Percentiles rank a stretch among this genome's conserved stretches.
Evolutionary conservation across 2,797 vertebrate genomes (phyloP).

Genomic region (Chromis chromis): DNA sequence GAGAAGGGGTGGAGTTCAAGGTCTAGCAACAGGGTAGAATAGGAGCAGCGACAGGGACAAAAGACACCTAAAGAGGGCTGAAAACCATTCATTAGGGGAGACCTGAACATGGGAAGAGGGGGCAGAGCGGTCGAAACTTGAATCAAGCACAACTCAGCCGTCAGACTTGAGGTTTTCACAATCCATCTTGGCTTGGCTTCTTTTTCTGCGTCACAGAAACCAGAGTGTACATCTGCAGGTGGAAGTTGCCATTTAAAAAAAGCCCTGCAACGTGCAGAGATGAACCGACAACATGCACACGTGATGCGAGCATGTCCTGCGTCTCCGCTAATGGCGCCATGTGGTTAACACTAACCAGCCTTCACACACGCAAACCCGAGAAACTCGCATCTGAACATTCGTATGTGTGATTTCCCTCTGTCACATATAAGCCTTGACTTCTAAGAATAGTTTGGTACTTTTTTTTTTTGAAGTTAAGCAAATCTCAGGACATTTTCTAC

Average conservation of each 20-base stretch:
- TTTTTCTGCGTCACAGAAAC: background rate
- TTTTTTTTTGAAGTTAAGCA: background rate
- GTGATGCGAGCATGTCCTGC: too few species aligned
- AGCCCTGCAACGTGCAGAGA: conserved; percentile 10
- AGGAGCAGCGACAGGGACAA: conserved; percentile 72
- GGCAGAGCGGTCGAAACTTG: conserved; percentile 52
- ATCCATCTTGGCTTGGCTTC: background rate
- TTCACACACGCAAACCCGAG: background rate
- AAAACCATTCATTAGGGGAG: conserved; percentile 74
- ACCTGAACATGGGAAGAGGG: conserved; percentile 47
- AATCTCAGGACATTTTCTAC: conserved; percentile 4
- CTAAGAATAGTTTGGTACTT: conserved; percentile 49
- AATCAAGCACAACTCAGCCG: conserved; percentile 23
- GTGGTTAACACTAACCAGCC: conserved; percentile 44
- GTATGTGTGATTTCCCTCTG: conserved; percentile 8
- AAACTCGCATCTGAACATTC: background rate
- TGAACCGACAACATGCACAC: background rate
- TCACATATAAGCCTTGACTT: conserved; percentile 24
- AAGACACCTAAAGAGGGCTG: conserved; percentile 62
- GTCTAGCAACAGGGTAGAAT: conserved; percentile 69
- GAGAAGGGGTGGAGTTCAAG: conserved; percentile 79
- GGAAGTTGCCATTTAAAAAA: background rate
- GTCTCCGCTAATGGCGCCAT: background rate
- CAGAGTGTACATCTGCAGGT: background rate
- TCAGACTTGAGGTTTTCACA: conserved; percentile 25